Evolutionary conservation across 2,888 invertebrate genomes (phyloP), one percentile per base, ranked within the genome.

Genomic region (Agonopterix subpropinquella): DNA sequence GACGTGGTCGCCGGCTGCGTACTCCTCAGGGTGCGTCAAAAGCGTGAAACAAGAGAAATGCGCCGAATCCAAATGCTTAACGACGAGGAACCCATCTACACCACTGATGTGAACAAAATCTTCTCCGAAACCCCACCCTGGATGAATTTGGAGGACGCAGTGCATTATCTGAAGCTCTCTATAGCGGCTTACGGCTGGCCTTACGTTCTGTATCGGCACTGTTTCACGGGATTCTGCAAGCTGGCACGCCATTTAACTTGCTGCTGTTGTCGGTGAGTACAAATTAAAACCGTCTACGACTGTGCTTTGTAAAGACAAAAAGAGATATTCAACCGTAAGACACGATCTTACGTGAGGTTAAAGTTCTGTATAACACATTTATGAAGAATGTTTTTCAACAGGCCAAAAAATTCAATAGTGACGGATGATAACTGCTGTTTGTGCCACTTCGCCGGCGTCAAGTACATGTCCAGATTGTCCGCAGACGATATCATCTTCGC

Each of bases 161-260:
- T 91, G 49, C 94, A 96, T 76, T 96, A 93, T 70, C 86, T 96
- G 65, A 91, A 93, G 69, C 90, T 95, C 60, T 95, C 96, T 0
- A 92, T 95, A 72, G 95, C 95, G 4, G 92, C 94, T 7, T 97
- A 97, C 71, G 96, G 97, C 0, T 97, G 96, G 96, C 94, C 96
- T 0, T 93, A 95, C 64, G 95, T 95, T 52, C 81, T 96, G 66
- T 95, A 95, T 71, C 89, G 92, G 36, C 92, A 95, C 70, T 92
- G 93, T 54, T 92, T 92, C 53, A 93, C 93, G 1, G 95, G 95
- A 2, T 89, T 93, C 57, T 95, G 94, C 77, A 91, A 92, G 58
- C 80, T 96, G 49, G 89, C 92, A 36, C 86, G 89, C 7, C 90
- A 92, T 66, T 83, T 93, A 62, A 92, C 92, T 4, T 95, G 94